Base-by-base conservation (phyloP, 2,888 invertebrate species). In the Pseudococcus jackbeardsleyi region DNA sequence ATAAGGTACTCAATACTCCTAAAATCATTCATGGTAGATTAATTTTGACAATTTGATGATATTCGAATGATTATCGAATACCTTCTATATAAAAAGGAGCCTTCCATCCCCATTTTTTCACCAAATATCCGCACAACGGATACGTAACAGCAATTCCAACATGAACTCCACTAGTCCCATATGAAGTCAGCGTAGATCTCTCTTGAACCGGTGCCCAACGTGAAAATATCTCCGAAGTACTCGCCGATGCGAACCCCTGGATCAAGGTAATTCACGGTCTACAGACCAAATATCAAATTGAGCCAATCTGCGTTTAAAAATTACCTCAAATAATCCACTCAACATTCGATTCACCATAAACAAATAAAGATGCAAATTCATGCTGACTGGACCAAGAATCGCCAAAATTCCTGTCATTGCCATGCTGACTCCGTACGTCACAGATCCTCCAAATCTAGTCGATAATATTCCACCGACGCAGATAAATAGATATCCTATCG, bases 391-490 rank as follows among this genome's bases (percentile, higher is more conserved):
- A 0, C 96, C 97, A 89, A 97, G 92, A 0, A 98, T 91, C 0
- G 97, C 97, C 89, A 97, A 92, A 12, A 96, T 91, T 0, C 97
- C 95, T 0, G 97, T 96, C 0, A 94, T 93, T 0, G 95, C 95
- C 64, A 97, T 95, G n/a, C 96, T 96, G 89, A 94, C 92, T 33
- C 96, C 96, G 91, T 95, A 96, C 22, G 96, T 94, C 92, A 94
- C 92, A 90, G 68, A 96, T 89, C 97, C 98, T 90, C 98, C 98
- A 91, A 96, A 94, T 91, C 94, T 94, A 90, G 95, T 94, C 3
- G 96, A 96, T 84, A 98, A 92, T 93, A 95, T 96, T 84, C 97
- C 97, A 0, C 97, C 97, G 0, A 95, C 93, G 54, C 97, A 97
- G 0, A 97, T 97, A 89, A 95, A 92, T 88, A 97, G 94, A 92